Conservation (phyloP, 2,888 invertebrate genomes). For the Acholoe squamosa region DNA sequence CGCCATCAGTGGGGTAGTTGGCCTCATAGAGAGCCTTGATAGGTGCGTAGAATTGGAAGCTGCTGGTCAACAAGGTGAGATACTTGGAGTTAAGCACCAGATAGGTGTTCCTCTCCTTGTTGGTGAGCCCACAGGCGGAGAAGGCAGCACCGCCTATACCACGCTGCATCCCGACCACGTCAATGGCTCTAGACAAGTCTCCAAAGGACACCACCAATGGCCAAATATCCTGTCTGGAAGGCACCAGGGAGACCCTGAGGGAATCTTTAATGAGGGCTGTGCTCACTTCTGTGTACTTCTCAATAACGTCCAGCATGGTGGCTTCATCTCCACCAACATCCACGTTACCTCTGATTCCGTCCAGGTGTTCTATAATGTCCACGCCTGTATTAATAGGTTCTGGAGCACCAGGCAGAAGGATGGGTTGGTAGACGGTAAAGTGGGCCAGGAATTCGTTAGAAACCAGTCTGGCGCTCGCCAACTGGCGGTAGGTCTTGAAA, state of each 20-base stretch:
- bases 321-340: not conserved
- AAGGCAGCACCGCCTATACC: constrained; percentile 35
- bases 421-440: not conserved
- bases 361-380: not conserved
- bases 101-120: not conserved
- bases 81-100: not conserved
- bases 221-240: constrained; percentile 1
- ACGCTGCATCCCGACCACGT: not conserved
- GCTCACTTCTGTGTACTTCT: constrained; percentile 31
- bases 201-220: constrained; percentile 20
- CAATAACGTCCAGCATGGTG: constrained; percentile 9
- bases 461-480: not conserved
- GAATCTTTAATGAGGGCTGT: not conserved
- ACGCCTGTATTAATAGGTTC: not conserved
- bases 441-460: not conserved
- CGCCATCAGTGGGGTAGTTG: not conserved
- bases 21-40: not conserved
- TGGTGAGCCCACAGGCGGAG: not conserved
- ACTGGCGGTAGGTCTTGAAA: not conserved
- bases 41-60: not conserved
- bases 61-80: not conserved
- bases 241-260: not conserved
- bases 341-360: not conserved
- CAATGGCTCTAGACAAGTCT: not conserved
- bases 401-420: not conserved